Evolutionary conservation across 2,797 vertebrate species (phyloP).

Genomic region (Cyprinodon diabolis): DNA sequence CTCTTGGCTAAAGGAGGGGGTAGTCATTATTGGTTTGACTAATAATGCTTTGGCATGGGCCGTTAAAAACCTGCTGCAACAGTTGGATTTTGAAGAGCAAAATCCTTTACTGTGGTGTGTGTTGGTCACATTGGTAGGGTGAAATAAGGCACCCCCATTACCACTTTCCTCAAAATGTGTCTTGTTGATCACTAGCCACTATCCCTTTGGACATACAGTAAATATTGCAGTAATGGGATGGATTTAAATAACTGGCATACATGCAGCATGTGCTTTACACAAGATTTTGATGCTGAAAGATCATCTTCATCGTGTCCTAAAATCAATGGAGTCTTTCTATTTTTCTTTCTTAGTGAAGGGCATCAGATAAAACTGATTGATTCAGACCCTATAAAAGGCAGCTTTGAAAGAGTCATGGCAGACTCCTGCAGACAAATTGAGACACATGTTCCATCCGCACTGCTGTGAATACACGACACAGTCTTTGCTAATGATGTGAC

Average conservation of each 20-base stretch:
- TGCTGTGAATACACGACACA: conserved; percentile 63
- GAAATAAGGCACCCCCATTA: neutral
- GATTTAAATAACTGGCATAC: conserved; percentile 7
- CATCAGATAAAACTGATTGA: conserved; percentile 71
- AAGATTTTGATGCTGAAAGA: conserved; percentile 21
- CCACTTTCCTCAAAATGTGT: neutral
- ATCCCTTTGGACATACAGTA: neutral
- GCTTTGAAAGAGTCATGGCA: conserved; percentile 57
- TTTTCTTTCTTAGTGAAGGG: conserved; percentile 46
- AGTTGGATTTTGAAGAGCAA: neutral
- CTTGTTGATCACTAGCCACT: neutral
- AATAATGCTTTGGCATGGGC: neutral
- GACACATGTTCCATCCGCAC: conserved; percentile 60
- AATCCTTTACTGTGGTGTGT: neutral
- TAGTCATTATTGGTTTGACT: neutral
- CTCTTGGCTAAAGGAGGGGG: neutral
- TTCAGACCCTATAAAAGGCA: conserved; percentile 48
- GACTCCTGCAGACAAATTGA: conserved; percentile 67
- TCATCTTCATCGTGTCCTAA: conserved; percentile 48
- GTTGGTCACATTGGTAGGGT: neutral
- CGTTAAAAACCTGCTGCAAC: neutral
- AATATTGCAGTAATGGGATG: too few relatives aligned
- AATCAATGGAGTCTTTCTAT: conserved; percentile 45
- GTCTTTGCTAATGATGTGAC: conserved; percentile 61
- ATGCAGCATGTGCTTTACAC: conserved; percentile 5